Evolutionary conservation across 2,113 vertebrate species (phyloP).

Genomic region (Ciconia maguari): DNA sequence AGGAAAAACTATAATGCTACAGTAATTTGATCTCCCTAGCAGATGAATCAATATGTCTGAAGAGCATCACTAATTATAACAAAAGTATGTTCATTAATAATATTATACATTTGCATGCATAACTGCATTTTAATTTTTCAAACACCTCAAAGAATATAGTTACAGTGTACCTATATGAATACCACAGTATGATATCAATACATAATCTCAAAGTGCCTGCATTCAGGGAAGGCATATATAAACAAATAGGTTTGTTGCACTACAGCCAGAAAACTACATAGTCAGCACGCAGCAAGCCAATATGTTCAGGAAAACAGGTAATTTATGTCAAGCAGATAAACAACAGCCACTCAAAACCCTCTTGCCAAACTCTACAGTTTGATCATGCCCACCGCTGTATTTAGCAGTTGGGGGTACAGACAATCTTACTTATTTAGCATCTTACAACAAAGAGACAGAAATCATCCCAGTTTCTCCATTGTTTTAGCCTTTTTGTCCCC

Average conservation of each 20-base stretch:
- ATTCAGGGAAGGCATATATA: not conserved
- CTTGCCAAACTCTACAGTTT: not conserved
- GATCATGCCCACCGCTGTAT: not conserved
- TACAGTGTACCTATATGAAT: not conserved
- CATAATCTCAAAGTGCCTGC: not conserved
- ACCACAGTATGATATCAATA: not conserved
- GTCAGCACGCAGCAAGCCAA: not conserved
- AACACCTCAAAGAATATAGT: not conserved
- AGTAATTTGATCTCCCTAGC: not conserved
- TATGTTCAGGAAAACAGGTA: not conserved
- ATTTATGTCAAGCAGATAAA: not conserved
- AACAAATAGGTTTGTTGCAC: not conserved
- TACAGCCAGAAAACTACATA: not conserved
- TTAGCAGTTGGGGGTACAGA: not conserved
- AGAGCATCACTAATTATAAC: not conserved
- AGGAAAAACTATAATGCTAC: not conserved
- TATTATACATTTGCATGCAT: not conserved
- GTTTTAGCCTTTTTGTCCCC: not conserved
- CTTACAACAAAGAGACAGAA: not conserved
- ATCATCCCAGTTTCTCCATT: not conserved
- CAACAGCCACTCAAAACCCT: not conserved
- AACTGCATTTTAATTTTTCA: not conserved
- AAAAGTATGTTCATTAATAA: not conserved
- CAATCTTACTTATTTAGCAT: not conserved
- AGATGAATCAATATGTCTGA: conserved; percentile 21